These are phyloP conservation scores for Cyrtodaria siliqua DNA, from an alignment of 2,888 invertebrate genomes.

Conservation along the genomic window DNA sequence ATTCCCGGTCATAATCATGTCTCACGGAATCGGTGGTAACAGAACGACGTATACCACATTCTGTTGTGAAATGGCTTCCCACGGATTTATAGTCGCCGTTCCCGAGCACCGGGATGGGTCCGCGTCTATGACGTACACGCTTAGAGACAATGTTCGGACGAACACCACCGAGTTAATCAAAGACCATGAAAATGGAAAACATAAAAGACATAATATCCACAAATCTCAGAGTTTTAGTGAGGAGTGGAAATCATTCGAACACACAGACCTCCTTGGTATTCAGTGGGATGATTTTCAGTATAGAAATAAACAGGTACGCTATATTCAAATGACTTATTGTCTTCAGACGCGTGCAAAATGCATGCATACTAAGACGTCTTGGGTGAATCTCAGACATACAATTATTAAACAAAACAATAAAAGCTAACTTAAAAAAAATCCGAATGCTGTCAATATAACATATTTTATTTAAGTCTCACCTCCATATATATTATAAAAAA, in stretches of 20 bases:
- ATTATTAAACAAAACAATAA: too few relatives aligned
- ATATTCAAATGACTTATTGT: conserved; percentile 1
- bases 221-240: conserved; percentile 70
- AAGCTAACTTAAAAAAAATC: too few relatives aligned
- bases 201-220: conserved; percentile 54
- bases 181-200: conserved; percentile 47
- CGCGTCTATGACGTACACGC: conserved; percentile 83
- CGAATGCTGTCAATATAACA: too few relatives aligned
- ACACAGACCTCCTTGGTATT: conserved; percentile 67
- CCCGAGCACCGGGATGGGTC: conserved; percentile 89
- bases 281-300: conserved; percentile 84
- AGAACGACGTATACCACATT: conserved; percentile 89
- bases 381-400: too few relatives aligned
- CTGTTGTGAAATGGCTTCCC: conserved; percentile 89
- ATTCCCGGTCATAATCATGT: conserved; percentile 89
- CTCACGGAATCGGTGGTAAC: conserved; percentile 90
- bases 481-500: too few relatives aligned
- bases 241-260: conserved; percentile 81
- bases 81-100: conserved; percentile 90
- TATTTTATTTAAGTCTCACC: too few relatives aligned
- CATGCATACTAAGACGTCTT: too few relatives aligned
- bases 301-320: conserved; percentile 85
- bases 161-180: conserved; percentile 42
- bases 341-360: too few relatives aligned
- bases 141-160: conserved; percentile 60